Evolutionary conservation across 2,888 invertebrate genomes (phyloP), one percentile per base, ranked within the genome.

Genomic region (Phaedon cochleariae): DNA sequence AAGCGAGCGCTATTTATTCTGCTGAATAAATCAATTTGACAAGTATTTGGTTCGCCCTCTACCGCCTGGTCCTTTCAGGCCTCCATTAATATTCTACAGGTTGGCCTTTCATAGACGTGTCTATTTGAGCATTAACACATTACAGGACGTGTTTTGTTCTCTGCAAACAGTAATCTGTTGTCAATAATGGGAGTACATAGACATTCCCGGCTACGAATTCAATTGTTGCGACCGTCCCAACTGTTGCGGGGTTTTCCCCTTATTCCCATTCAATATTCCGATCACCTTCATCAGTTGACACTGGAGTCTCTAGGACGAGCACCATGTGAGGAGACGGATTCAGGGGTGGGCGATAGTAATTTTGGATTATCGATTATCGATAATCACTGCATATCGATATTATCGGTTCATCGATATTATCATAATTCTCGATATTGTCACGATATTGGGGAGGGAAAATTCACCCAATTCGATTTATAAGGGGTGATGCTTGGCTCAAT

Each of bases 61-160:
- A n/a, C 67, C 62, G 59, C 70, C 64, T 62, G 71, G 69, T 65
- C 74, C 74, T 74, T 75, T 76, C 73, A 76, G 76, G 65, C 66
- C 71, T 67, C 71, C 75, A 80, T 82, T 81, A 80, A 80, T 82
- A 82, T 81, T 81, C 81, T 79, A 81, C 80, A 79, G 79, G 80
- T 79, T 73, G 79, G 73, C 77, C 77, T 74, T 76, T 76, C 73
- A 75, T 76, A 74, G 76, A 80, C 78, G 78, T 77, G 80, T 77
- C 77, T 77, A 76, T 76, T 77, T 72, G 73, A 73, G 74, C 77
- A 73, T 75, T 77, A 76, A 80, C 75, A 78, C 78, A 76, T 78
- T 77, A 74, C 75, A 76, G 79, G 79, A 79, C 78, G 78, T 79
- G 80, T 81, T 82, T 82, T 82, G 81, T 81, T 77, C 79, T 76